phyloP scores from a whole-genome alignment of 2,888 invertebrate species.

The Nymphalis urticae region DNA sequence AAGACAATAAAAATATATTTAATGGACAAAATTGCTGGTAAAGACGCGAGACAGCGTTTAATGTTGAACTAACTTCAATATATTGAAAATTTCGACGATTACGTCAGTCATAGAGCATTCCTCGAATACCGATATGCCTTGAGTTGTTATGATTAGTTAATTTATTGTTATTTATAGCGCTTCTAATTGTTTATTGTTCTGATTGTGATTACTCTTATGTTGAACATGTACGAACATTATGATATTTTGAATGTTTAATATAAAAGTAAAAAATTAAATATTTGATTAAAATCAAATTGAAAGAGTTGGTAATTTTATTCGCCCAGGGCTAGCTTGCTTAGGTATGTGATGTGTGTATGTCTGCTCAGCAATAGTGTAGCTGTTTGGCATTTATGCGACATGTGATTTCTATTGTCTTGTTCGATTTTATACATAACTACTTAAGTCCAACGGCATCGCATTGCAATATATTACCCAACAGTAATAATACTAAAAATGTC shows the following conservation, averaged over 20 bases:
- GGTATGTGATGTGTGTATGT: too few relatives aligned
- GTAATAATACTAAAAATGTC: too few relatives aligned
- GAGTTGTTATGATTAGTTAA: slow-evolving; percentile 31
- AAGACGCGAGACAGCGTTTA: not conserved
- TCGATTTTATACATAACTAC: too few relatives aligned
- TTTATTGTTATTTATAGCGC: slow-evolving; percentile 34
- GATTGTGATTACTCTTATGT: slow-evolving; percentile 20
- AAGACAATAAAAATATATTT: too few relatives aligned
- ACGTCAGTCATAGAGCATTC: slow-evolving; percentile 42
- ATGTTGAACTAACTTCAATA: slow-evolving; percentile 20
- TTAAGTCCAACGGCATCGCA: too few relatives aligned
- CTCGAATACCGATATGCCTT: slow-evolving; percentile 40
- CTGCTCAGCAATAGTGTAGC: too few relatives aligned
- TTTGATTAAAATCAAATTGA: not conserved
- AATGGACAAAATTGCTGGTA: too few relatives aligned
- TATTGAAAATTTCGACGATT: slow-evolving; percentile 39
- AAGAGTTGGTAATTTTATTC: too few relatives aligned
- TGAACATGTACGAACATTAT: slow-evolving; percentile 10
- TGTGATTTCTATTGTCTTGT: too few relatives aligned
- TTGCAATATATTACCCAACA: too few relatives aligned
- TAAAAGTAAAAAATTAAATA: not conserved
- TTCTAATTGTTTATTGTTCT: slow-evolving; percentile 36
- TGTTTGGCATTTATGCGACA: too few relatives aligned
- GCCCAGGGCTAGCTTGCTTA: too few relatives aligned
- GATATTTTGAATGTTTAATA: not conserved